These are phyloP conservation scores for Archocentrus centrarchus DNA, from an alignment of 2,113 vertebrate genomes.

Conservation along the genomic window DNA sequence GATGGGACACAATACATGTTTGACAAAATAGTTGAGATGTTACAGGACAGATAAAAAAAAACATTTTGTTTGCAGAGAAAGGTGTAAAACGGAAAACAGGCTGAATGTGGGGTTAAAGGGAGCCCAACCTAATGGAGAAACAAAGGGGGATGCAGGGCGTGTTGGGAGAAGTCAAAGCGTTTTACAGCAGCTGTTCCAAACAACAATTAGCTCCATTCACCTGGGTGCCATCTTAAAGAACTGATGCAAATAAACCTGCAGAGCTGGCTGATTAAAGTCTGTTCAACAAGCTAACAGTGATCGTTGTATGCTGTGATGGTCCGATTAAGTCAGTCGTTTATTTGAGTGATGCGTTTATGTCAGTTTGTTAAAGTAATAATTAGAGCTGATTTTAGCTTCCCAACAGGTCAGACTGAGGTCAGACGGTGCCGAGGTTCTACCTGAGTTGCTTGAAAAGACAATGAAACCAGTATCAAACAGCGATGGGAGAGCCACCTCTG, in stretches of 20 bases:
- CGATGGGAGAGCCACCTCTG: background rate
- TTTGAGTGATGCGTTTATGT: slow-evolving; percentile 33
- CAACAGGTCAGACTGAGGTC: slow-evolving; percentile 40
- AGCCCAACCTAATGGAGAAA: slow-evolving; percentile 28
- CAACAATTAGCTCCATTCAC: slow-evolving; percentile 68
- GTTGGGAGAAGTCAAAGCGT: slow-evolving; percentile 35
- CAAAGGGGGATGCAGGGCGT: background rate
- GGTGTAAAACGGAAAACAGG: background rate
- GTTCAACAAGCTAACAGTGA: slow-evolving; percentile 55
- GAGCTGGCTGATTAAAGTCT: slow-evolving; percentile 75
- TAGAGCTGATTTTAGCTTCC: slow-evolving; percentile 1
- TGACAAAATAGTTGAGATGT: background rate
- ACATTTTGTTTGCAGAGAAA: background rate
- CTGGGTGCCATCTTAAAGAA: slow-evolving; percentile 74
- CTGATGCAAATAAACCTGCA: slow-evolving; percentile 65
- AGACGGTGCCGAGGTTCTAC: background rate
- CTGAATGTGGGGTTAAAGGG: background rate
- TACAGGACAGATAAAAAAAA: background rate
- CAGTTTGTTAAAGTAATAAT: slow-evolving; percentile 14
- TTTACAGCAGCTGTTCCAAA: slow-evolving; percentile 56
- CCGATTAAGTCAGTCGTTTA: slow-evolving; percentile 46
- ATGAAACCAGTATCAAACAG: background rate
- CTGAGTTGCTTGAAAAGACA: slow-evolving; percentile 1
- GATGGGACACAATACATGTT: background rate
- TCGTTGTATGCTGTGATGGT: slow-evolving; percentile 18